Conservation (phyloP, 2,888 invertebrate genomes). For the Drosophila pseudotakahashii region DNA sequence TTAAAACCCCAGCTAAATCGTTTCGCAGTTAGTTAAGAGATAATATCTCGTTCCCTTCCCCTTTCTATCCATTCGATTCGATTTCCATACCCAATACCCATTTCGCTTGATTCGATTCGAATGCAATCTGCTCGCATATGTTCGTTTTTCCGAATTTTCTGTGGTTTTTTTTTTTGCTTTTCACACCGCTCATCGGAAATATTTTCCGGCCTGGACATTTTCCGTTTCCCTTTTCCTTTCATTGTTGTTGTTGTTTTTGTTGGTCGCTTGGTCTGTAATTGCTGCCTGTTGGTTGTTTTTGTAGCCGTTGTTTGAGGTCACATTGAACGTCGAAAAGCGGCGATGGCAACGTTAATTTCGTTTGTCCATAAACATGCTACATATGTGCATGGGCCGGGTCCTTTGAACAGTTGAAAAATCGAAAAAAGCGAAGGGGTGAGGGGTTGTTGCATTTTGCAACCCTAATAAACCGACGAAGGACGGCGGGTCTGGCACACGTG, state of each 20-base stretch:
- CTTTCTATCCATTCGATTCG: constrained; percentile 2
- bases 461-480: constrained; percentile 62
- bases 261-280: constrained; percentile 49
- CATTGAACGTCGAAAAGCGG: constrained; percentile 73
- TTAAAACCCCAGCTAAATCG: constrained; percentile 3
- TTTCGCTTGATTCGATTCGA: constrained; percentile 16
- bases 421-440: constrained; percentile 1
- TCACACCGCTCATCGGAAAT: constrained; percentile 27
- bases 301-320: constrained; percentile 65
- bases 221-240: constrained; percentile 33
- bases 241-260: constrained; percentile 22
- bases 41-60: constrained; percentile 1
- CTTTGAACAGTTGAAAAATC: not conserved
- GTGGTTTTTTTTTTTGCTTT: constrained; percentile 49
- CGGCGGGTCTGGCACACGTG: constrained; percentile 61
- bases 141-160: constrained; percentile 60
- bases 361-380: constrained; percentile 77
- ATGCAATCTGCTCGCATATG: constrained; percentile 28
- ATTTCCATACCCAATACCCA: not conserved
- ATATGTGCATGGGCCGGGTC: constrained; percentile 54
- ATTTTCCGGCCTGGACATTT: constrained; percentile 34
- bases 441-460: constrained; percentile 66
- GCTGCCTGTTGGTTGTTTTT: constrained; percentile 53
- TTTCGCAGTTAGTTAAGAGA: constrained; percentile 8
- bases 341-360: constrained; percentile 73